Evolutionary conservation across 35 echinoderm and acorn worm species (phyloP).

Genomic region (Nesometra sesokonis): DNA sequence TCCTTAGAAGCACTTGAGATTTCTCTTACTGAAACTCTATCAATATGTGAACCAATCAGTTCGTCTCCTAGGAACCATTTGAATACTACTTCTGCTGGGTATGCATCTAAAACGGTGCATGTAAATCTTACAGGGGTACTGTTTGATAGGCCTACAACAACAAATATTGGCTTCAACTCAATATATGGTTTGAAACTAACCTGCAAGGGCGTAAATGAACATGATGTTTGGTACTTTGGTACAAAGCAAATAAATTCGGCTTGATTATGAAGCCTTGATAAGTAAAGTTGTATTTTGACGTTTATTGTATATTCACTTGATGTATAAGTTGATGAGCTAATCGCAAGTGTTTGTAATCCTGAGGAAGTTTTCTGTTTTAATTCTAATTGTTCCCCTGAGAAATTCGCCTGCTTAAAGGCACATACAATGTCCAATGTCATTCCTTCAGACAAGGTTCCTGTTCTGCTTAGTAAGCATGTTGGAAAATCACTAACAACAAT

Average conservation of each 20-base stretch:
- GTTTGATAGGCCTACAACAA: not conserved
- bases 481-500: not conserved
- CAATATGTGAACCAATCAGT: not conserved
- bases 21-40: not conserved
- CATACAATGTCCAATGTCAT: not conserved
- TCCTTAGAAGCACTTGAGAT: not conserved
- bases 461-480: not conserved
- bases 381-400: not conserved
- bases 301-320: not conserved
- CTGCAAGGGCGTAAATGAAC: not conserved
- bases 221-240: not conserved
- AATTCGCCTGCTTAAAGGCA: not conserved
- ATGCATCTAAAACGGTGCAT: not conserved
- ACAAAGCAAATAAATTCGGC: not conserved
- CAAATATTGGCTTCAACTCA: not conserved
- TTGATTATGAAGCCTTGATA: not conserved
- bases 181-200: not conserved
- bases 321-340: not conserved
- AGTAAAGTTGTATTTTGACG: not conserved
- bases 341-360: not conserved
- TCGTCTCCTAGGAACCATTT: not conserved
- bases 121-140: not conserved
- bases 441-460: not conserved
- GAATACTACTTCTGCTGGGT: not conserved
- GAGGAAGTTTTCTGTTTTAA: not conserved